phyloP scores from a whole-genome alignment of 1,140 invertebrate genomes.

The Centruroides sculpturatus region DNA sequence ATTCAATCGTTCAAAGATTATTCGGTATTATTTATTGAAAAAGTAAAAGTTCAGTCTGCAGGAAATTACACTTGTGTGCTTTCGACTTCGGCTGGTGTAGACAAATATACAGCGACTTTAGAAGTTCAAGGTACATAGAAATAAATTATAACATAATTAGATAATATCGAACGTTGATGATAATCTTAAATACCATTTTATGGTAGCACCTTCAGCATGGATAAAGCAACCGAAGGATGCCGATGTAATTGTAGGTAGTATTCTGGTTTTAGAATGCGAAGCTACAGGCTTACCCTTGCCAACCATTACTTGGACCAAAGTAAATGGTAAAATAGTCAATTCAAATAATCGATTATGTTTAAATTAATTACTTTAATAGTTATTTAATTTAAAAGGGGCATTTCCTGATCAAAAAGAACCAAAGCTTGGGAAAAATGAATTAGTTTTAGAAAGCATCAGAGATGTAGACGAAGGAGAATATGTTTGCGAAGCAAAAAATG shows the following conservation, averaged over 20 bases:
- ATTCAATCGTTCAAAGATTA: constrained; percentile 2
- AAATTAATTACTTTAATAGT: neutral
- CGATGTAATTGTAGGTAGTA: neutral
- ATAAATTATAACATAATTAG: neutral
- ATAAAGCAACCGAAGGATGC: neutral
- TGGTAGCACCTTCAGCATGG: neutral
- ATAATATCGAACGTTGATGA: neutral
- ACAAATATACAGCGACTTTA: constrained; percentile 11
- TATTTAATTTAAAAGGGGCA: neutral
- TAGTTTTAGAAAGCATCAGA: neutral
- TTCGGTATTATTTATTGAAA: constrained; percentile 5
- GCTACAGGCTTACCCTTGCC: constrained; percentile 1
- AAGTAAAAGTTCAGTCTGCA: constrained; percentile 11
- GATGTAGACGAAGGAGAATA: constrained; percentile 22
- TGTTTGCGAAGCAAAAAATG: constrained; percentile 35
- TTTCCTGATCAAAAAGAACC: neutral
- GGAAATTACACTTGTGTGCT: constrained; percentile 25
- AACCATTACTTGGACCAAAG: neutral
- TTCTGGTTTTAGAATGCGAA: neutral
- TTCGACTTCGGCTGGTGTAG: constrained; percentile 17
- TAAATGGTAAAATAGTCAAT: neutral
- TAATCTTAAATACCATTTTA: neutral
- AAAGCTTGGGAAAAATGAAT: neutral
- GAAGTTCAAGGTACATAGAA: constrained; percentile 3
- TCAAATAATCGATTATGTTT: neutral